Percentiles rank a stretch among this genome's conserved stretches.
These are phyloP conservation scores for Muschampia plurimacula DNA, from an alignment of 2,888 invertebrate genomes.

Conservation along the genomic window DNA sequence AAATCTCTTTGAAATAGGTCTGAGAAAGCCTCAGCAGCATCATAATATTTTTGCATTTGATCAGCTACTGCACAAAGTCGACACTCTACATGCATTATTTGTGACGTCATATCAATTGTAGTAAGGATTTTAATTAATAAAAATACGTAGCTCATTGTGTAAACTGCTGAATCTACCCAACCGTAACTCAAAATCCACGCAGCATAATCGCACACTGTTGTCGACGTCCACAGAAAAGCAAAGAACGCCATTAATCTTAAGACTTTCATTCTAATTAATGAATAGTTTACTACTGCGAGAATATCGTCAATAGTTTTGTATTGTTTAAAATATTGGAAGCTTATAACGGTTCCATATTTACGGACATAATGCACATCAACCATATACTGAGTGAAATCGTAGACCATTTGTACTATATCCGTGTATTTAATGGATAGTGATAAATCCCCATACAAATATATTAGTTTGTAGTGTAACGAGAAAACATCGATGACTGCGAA, in stretches of 20 bases:
- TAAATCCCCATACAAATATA: constrained; percentile 50
- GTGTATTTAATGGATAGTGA: constrained; percentile 62
- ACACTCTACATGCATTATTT: constrained; percentile 62
- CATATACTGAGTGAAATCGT: constrained; percentile 63
- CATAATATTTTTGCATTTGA: constrained; percentile 55
- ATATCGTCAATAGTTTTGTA: constrained; percentile 62
- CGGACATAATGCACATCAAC: constrained; percentile 65
- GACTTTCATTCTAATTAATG: constrained; percentile 54
- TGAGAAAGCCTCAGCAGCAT: constrained; percentile 28
- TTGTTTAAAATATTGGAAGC: constrained; percentile 61
- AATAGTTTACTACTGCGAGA: constrained; percentile 53
- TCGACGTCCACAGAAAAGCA: constrained; percentile 55
- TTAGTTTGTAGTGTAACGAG: constrained; percentile 60
- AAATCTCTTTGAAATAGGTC: constrained; percentile 16
- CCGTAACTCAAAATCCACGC: constrained; percentile 62
- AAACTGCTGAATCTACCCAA: constrained; percentile 52
- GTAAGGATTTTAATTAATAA: constrained; percentile 69
- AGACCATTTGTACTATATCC: constrained; percentile 62
- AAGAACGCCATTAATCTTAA: constrained; percentile 53
- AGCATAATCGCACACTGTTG: constrained; percentile 56
- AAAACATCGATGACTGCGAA: constrained; percentile 53
- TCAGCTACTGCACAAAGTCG: constrained; percentile 61
- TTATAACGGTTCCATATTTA: constrained; percentile 62
- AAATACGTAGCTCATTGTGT: constrained; percentile 60
- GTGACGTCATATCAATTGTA: constrained; percentile 63